phyloP scores from a whole-genome alignment of 2,797 vertebrate species.

The Aselliscus stoliczkanus region DNA sequence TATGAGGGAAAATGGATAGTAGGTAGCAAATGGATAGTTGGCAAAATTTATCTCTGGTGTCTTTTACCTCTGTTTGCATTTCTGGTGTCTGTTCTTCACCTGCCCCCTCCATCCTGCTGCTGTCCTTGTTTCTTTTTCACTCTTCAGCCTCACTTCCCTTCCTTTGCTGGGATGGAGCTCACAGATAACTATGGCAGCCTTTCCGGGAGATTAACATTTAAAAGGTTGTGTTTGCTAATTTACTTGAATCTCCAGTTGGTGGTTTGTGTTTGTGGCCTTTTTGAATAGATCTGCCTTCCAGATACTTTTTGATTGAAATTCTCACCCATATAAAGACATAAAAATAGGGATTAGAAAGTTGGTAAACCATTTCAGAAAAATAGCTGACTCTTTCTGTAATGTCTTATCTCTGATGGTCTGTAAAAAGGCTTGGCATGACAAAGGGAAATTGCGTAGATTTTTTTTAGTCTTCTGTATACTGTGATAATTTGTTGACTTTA shows the following conservation, averaged over 20 bases:
- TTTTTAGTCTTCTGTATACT: conserved; percentile 27
- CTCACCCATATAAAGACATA: not conserved
- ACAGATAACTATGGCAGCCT: not conserved
- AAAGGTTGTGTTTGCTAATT: not conserved
- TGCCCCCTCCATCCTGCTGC: not conserved
- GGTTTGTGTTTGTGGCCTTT: conserved; percentile 13
- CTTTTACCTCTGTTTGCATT: not conserved
- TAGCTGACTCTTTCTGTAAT: not conserved
- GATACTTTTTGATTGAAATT: conserved; percentile 1
- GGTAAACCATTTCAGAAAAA: conserved; percentile 22
- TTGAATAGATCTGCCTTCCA: conserved; percentile 12
- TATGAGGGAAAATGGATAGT: not conserved
- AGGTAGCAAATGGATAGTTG: not conserved
- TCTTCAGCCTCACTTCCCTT: not conserved
- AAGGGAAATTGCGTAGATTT: conserved; percentile 10
- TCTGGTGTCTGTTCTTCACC: not conserved
- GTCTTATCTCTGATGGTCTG: not conserved
- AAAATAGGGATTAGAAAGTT: not conserved
- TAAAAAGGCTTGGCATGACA: not conserved
- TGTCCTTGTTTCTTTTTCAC: not conserved
- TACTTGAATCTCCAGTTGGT: conserved; percentile 1
- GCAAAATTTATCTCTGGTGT: conserved; percentile 23
- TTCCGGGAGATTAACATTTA: conserved; percentile 38
- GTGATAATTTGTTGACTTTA: conserved; percentile 5
- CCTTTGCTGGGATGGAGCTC: not conserved